Percentiles rank a stretch among this genome's conserved stretches.
Conservation (phyloP, 2,113 vertebrate genomes). For the Gila orcuttii region DNA sequence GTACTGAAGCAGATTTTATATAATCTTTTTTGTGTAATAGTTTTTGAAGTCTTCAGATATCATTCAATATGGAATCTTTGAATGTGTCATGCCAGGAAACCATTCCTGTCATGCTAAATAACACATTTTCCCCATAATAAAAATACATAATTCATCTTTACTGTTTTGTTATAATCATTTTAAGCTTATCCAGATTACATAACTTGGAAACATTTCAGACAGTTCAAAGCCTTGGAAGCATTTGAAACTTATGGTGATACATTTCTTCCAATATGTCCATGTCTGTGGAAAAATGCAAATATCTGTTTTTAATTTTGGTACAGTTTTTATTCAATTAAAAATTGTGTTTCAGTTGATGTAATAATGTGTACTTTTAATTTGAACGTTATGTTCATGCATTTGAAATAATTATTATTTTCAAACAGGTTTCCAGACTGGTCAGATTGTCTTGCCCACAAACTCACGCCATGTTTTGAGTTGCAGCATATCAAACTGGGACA, state of each 20-base stretch:
- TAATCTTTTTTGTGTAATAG: neutral
- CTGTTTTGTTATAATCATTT: neutral
- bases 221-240: neutral
- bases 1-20: neutral
- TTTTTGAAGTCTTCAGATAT: neutral
- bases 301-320: neutral
- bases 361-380: neutral
- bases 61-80: neutral
- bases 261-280: no score
- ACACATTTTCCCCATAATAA: neutral
- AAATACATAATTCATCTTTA: neutral
- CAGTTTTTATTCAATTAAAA: neutral
- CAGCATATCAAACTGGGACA: neutral
- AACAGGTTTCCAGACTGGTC: neutral
- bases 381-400: neutral
- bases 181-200: neutral
- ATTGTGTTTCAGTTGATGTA: neutral
- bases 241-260: neutral
- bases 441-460: neutral
- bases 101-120: neutral
- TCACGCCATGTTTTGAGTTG: neutral
- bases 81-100: neutral
- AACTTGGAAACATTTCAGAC: neutral
- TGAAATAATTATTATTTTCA: neutral
- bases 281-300: neutral